Percentiles rank a stretch among this genome's conserved stretches.
phyloP scores from a whole-genome alignment of 2,113 vertebrate species.

The Haemorhous mexicanus region DNA sequence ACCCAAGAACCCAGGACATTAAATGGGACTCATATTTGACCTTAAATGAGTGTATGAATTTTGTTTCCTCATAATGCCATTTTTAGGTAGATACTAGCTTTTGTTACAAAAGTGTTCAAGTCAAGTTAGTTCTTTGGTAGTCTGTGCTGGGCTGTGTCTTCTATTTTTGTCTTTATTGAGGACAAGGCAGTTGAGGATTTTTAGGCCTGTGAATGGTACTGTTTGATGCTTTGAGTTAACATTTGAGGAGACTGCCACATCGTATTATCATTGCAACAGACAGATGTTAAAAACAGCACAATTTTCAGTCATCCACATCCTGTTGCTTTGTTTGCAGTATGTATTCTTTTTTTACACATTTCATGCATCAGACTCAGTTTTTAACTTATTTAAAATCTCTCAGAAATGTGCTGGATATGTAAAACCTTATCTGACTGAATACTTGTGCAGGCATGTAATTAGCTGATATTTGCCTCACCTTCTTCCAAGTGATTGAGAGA shows the following conservation, averaged over 20 bases:
- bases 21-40: background rate
- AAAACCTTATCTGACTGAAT: background rate
- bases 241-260: background rate
- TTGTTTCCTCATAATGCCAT: background rate
- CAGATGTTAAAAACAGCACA: background rate
- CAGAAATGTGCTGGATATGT: background rate
- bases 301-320: background rate
- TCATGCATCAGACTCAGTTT: background rate
- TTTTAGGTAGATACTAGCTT: background rate
- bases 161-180: background rate
- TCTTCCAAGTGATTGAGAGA: background rate
- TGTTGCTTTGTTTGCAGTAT: background rate
- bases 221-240: background rate
- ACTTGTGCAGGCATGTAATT: background rate
- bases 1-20: background rate
- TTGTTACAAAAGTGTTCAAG: background rate
- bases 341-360: background rate
- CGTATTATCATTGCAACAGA: background rate
- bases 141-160: background rate
- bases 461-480: background rate
- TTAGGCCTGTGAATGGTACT: background rate
- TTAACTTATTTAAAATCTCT: background rate
- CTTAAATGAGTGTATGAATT: background rate
- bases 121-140: background rate
- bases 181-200: background rate